phyloP scores from a whole-genome alignment of 2,113 vertebrate species.

The Myotis lucifugus region DNA sequence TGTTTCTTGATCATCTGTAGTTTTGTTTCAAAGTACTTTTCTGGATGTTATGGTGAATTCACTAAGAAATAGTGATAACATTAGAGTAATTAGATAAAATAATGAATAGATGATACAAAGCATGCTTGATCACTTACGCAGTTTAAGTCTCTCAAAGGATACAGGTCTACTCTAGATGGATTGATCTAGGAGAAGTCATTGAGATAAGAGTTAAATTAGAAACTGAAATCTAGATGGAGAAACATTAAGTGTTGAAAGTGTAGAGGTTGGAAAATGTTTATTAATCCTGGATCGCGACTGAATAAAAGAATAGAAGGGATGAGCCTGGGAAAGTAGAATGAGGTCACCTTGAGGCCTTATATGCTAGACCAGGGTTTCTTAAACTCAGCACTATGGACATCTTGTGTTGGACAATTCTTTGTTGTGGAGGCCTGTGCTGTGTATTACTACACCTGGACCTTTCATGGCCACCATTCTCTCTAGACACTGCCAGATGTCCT shows the following conservation, averaged over 20 bases:
- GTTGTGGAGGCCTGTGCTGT: not conserved
- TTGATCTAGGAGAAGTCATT: not conserved
- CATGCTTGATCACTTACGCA: not conserved
- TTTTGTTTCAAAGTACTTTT: constrained; percentile 10
- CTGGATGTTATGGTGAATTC: not conserved
- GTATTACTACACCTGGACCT: not conserved
- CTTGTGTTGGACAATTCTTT: not conserved
- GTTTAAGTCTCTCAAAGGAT: not conserved
- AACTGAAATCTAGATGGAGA: not conserved
- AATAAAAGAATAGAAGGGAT: not conserved
- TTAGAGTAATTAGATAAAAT: not conserved
- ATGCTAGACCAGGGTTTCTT: not conserved
- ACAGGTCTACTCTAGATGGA: not conserved
- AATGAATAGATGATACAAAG: not conserved
- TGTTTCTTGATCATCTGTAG: not conserved
- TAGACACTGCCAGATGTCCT: not conserved
- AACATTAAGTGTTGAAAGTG: not conserved
- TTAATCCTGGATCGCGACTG: not conserved
- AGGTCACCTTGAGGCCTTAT: not conserved
- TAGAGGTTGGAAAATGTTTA: not conserved
- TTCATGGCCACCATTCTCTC: not conserved
- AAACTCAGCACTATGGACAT: not conserved
- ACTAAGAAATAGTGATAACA: constrained; percentile 9
- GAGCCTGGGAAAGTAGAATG: not conserved
- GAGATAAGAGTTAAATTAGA: not conserved